These are phyloP conservation scores for Diprion similis DNA, from an alignment of 1,140 invertebrate genomes.

Conservation along the genomic window DNA sequence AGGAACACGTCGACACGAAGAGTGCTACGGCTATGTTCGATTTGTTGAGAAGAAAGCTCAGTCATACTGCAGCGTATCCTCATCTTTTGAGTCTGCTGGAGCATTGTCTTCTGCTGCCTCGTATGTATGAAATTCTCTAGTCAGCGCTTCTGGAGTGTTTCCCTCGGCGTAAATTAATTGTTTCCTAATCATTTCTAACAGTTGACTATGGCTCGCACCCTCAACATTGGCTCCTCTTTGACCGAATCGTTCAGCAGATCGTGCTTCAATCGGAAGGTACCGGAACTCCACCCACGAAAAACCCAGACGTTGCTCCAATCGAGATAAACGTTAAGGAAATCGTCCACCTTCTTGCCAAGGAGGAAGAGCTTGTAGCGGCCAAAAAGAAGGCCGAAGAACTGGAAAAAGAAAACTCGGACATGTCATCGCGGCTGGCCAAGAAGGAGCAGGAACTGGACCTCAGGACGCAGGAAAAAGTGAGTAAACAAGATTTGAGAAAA, in stretches of 20 bases:
- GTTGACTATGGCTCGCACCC: constrained; percentile 82
- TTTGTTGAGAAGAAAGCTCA: constrained; percentile 86
- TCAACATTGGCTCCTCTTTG: constrained; percentile 93
- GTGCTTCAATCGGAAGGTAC: constrained; percentile 81
- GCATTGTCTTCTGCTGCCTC: constrained; percentile 88
- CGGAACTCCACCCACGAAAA: constrained; percentile 66
- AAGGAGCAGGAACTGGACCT: constrained; percentile 94
- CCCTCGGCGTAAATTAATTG: constrained; percentile 8
- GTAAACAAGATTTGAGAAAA: not conserved
- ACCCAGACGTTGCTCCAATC: constrained; percentile 85
- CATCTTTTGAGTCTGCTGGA: constrained; percentile 92
- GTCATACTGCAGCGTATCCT: constrained; percentile 91
- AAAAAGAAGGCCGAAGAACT: constrained; percentile 86
- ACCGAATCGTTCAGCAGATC: constrained; percentile 95
- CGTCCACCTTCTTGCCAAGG: constrained; percentile 89
- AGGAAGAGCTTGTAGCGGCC: constrained; percentile 90
- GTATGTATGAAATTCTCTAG: constrained; percentile 67
- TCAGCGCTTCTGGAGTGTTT: not conserved
- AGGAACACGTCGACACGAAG: constrained; percentile 94
- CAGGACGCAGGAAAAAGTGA: constrained; percentile 84
- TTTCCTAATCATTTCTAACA: constrained; percentile 41
- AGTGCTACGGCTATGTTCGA: constrained; percentile 95
- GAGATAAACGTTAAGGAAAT: constrained; percentile 93
- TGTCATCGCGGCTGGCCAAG: constrained; percentile 84
- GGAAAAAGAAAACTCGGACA: constrained; percentile 88